Conservation (phyloP, 1,140 invertebrate species). For the Spodoptera litura region DNA sequence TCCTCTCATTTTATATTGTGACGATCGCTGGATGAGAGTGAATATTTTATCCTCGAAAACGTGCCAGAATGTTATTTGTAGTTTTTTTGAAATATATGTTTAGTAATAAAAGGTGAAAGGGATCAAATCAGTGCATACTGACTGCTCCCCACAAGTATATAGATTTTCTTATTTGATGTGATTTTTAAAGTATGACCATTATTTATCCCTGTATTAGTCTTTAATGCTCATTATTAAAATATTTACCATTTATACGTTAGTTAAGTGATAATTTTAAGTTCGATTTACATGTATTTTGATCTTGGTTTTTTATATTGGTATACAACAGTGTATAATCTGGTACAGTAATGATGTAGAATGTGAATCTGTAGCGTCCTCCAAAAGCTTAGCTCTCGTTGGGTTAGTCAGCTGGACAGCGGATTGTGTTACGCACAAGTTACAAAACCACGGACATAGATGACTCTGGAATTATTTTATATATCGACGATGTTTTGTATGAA, state of each 20-base stretch:
- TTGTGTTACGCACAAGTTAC: conserved; percentile 76
- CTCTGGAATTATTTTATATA: conserved; percentile 55
- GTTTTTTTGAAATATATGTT: conserved; percentile 74
- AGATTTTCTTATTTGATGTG: conserved; percentile 69
- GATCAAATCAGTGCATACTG: conserved; percentile 69
- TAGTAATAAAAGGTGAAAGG: conserved; percentile 73
- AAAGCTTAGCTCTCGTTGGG: conserved; percentile 72
- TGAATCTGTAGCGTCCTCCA: conserved; percentile 64
- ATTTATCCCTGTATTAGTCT: conserved; percentile 79
- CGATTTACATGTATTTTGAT: conserved; percentile 64
- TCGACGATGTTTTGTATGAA: conserved; percentile 56
- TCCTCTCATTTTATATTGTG: conserved; percentile 56
- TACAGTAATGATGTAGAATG: conserved; percentile 69
- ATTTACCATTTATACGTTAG: conserved; percentile 82
- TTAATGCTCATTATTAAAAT: conserved; percentile 83
- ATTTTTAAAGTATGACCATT: conserved; percentile 79
- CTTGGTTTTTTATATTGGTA: conserved; percentile 68
- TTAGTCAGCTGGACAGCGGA: conserved; percentile 53
- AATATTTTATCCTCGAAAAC: conserved; percentile 71
- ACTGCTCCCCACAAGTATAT: conserved; percentile 58
- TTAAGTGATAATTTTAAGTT: conserved; percentile 80
- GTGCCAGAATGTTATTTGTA: conserved; percentile 84
- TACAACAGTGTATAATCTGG: conserved; percentile 72
- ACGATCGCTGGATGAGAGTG: conserved; percentile 62
- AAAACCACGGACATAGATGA: conserved; percentile 43